Base-by-base conservation (phyloP, 1,140 invertebrate genomes). In the Mizuhopecten yessoensis region DNA sequence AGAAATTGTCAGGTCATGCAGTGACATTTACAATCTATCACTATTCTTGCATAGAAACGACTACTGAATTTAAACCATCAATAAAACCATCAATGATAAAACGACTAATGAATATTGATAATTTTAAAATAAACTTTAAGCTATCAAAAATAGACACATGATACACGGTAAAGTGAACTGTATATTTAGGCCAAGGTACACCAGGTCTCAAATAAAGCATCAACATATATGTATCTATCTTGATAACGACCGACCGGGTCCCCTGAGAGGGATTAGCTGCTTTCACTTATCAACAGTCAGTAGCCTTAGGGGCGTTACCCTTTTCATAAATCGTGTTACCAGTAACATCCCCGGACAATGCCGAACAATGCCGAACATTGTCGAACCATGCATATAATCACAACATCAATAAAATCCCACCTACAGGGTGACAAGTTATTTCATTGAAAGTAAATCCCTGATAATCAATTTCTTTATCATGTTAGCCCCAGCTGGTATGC, bases 361-460 rank as follows among this genome's bases (percentile, higher is more conserved):
- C 57, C 57, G 3, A 49, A 49, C 45, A 49, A 49, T 49, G 15
- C 10, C 45, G n/a, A n/a, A n/a, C n/a, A n/a, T n/a, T n/a, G n/a
- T n/a, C n/a, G 45, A 75, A 9, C 57, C 57, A 75, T 29, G 57
- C 57, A n/a, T 75, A n/a, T 75, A 75, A 75, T 75, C 23, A 75
- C 0, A 75, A 75, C 57, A 75, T 29, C 57, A 75, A 75, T 75
- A 75, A n/a, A 75, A 29, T 75, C 57, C n/a, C n/a, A 29, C 57
- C 57, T 75, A 75, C 57, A 29, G 57, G n/a, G 57, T 75, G 57
- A 75, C 57, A 75, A 75, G 57, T 75, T 75, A 75, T 75, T 75
- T 75, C 29, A 75, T 75, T 75, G 57, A 75, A 75, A 75, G 57
- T 75, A 75, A 75, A 75, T 75, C 57, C 57, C 9, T 75, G 57